Conservation (phyloP, 2,888 invertebrate species). For the Nymphalis polychloros region DNA sequence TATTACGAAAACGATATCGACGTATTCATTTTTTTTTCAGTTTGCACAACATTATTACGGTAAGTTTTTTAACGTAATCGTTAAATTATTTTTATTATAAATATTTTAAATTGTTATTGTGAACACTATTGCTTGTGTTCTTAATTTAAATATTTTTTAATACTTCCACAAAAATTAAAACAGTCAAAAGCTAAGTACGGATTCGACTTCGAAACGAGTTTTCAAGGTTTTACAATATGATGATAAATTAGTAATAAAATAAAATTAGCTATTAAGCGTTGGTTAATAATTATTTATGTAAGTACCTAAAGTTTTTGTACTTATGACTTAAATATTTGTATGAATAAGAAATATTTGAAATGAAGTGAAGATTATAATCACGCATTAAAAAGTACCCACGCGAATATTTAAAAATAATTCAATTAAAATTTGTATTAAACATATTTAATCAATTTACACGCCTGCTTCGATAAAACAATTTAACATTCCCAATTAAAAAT, state of each 20-base stretch:
- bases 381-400: constrained; percentile 1
- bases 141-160: not conserved
- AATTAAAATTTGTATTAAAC: not conserved
- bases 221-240: constrained; percentile 34
- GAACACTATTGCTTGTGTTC: not conserved
- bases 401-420: not conserved
- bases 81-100: constrained; percentile 8
- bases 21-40: constrained; percentile 32
- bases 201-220: constrained; percentile 32
- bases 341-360: not conserved
- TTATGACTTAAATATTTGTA: not conserved
- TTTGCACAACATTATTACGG: constrained; percentile 58
- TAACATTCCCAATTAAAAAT: no score
- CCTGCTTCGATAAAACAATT: no score
- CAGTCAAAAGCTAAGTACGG: constrained; percentile 19
- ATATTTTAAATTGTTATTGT: not conserved
- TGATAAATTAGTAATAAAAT: constrained; percentile 12
- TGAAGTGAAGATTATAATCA: not conserved
- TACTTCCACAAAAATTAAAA: constrained; percentile 8
- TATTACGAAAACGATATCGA: constrained; percentile 52
- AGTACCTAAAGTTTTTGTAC: not conserved
- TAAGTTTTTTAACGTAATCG: constrained; percentile 37
- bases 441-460: not conserved
- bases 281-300: constrained; percentile 1
- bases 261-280: constrained; percentile 5